These are phyloP conservation scores for Engystomops pustulosus DNA, from an alignment of 2,113 vertebrate species.

Conservation along the genomic window DNA sequence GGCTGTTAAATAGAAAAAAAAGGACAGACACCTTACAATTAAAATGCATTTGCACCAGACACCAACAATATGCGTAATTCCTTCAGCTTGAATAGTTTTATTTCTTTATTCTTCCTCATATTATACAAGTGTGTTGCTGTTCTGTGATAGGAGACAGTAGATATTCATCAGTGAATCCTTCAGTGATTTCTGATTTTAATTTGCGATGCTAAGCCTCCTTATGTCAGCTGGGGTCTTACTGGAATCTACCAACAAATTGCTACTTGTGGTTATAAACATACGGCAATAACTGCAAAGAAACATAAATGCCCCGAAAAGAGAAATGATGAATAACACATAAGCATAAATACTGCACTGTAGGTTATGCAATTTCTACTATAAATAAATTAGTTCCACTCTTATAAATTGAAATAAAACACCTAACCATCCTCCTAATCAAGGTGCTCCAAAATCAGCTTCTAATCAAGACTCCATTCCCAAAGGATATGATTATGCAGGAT, in stretches of 20 bases:
- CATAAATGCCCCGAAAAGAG: background rate
- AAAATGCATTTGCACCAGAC: too few species aligned
- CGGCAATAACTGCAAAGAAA: background rate
- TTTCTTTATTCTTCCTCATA: background rate
- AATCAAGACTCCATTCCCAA: conserved; percentile 50
- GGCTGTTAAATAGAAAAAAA: too few species aligned
- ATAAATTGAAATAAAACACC: conserved; percentile 38
- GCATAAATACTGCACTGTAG: conserved; percentile 22
- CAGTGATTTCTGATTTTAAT: conserved; percentile 18
- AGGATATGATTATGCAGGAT: conserved; percentile 37
- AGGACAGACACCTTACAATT: too few species aligned
- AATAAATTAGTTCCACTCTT: conserved; percentile 36
- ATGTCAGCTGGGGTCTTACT: conserved; percentile 18
- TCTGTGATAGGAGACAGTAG: background rate
- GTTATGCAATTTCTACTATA: conserved; percentile 28
- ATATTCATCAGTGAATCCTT: background rate
- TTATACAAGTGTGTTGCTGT: background rate
- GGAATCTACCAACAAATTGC: conserved; percentile 23
- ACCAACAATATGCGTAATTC: too few species aligned
- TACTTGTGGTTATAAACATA: background rate
- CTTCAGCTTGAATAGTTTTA: background rate
- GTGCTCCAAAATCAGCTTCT: conserved; percentile 29
- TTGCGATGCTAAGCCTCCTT: background rate
- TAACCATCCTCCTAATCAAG: conserved; percentile 41
- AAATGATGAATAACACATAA: background rate